Evolutionary conservation across 2,888 invertebrate genomes (phyloP).

Genomic region (Philopedon plagiatum): DNA sequence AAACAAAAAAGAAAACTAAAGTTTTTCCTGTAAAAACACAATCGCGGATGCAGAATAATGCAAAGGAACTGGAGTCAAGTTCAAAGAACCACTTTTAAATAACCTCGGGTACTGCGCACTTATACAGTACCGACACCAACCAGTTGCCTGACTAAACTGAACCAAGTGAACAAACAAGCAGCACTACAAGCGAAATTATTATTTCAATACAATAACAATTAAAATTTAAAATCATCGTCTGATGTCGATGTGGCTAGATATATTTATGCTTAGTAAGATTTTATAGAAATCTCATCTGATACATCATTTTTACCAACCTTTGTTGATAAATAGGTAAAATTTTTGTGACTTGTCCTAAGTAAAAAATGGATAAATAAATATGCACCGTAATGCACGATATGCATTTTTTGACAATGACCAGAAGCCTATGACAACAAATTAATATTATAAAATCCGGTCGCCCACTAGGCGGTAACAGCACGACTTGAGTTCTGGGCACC

Average conservation of each 20-base stretch:
- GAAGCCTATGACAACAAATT: too few species aligned
- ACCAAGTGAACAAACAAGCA: background rate
- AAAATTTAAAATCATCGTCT: conserved; percentile 1
- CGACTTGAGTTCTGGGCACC: too few species aligned
- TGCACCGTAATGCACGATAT: too few species aligned
- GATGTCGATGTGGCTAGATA: background rate
- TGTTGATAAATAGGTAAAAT: background rate
- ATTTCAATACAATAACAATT: background rate
- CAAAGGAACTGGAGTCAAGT: background rate
- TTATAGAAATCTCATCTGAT: background rate
- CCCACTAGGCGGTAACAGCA: too few species aligned
- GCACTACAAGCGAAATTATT: background rate
- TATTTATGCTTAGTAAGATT: background rate
- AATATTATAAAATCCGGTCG: too few species aligned
- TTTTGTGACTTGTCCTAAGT: too few species aligned
- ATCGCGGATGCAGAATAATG: background rate
- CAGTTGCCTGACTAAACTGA: conserved; percentile 6
- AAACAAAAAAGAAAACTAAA: background rate
- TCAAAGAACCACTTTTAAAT: background rate
- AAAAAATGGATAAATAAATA: too few species aligned
- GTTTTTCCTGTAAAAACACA: background rate
- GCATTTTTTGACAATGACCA: too few species aligned
- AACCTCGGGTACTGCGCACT: conserved; percentile 4
- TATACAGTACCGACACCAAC: background rate
- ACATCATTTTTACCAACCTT: background rate